Base-by-base conservation (phyloP, 2,888 invertebrate species). In the Meiosimyza decipiens region DNA sequence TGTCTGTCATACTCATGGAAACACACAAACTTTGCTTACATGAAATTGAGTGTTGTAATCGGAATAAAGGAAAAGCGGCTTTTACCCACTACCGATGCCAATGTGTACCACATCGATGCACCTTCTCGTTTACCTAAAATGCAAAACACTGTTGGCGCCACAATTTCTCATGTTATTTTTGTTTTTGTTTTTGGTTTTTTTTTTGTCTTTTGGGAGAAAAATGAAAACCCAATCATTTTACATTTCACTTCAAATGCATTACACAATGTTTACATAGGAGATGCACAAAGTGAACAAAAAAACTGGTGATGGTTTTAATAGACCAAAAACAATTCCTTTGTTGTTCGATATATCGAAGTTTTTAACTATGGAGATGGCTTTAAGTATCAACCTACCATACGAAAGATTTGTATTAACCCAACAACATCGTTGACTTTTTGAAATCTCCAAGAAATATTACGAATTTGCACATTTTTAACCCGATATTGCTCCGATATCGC, bases 151-250 rank as follows among this genome's bases (percentile, higher is more conserved):
- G 50, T 47, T 70, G 70, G 70, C 70, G 70, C 70, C 70, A 54
- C 62, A 52, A 54, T 9, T 54, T 18, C 62, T 62, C 13, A n/a
- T 18, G 16, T 13, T 22, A 12, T 16, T 47, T 49, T 49, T 64
- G 12, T 16, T 16, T 15, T 7, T 22, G 22, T 13, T 60, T 28
- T 1, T 1, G 1, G 3, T 40, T 62, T 1, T 12, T 15, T 62
- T 40, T 62, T n/a, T n/a, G 4, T 62, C 49, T 15, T 60, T 60
- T 22, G 64, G 12, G 18, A 50, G 28, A 64, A 62, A 52, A 49
- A 16, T 52, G 60, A 51, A 62, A 69, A 52, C 51, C 60, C 69
- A 69, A 69, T 69, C 15, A 69, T 69, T 69, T 69, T 69, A 16
- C 60, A 69, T 69, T 69, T 69, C 62, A 16, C 60, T 60, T 33